Base-by-base conservation (phyloP, 2,797 vertebrate genomes). In the Malacoraja senta region DNA sequence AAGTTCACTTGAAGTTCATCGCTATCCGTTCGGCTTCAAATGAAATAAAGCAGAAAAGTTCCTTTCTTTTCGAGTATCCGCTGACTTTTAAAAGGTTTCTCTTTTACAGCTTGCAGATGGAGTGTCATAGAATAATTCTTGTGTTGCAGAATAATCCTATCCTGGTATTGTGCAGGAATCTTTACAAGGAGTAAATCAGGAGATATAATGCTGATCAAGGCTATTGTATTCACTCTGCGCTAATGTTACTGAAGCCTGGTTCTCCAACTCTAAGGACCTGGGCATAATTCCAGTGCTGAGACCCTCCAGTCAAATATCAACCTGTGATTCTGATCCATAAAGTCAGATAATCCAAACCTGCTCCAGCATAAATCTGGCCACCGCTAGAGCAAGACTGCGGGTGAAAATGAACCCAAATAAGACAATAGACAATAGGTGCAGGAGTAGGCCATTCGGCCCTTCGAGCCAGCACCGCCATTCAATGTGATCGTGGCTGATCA, bases 51-150 rank as follows among this genome's bases (percentile, higher is more conserved):
- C 13, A 53, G 26, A 3, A 35, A 91, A 19, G 61, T 88, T 92
- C 68, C 76, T 15, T 92, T 76, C 84, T 88, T 76, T 8, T 38
- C 15, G 38, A 76, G 90, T 53, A 53, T 92, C n/a, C n/a, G n/a
- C 32, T 88, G 84, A 88, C 71, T 76, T 92, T 92, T 6, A 92
- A 24, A 58, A 29, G 68, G 32, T 91, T 74, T 74, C 53, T 74
- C 53, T 92, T 71, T 92, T 72, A 92, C 90, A 92, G 90, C 13
- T 92, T 92, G 90, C 71, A 76, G 26, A 92, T 76, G 38, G 72
- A 53, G 12, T 72, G 38, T 53, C 90, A 74, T 74, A 76, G 90
- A 92, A 53, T n/a, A 92, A 76, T 76, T 26, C 38, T 58, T 58
- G 35, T 72, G 38, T 74, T 7, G 15, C 26, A 76, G 90, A 76